Base-by-base conservation (phyloP, 2,888 invertebrate species). In the Philopedon plagiatum region DNA sequence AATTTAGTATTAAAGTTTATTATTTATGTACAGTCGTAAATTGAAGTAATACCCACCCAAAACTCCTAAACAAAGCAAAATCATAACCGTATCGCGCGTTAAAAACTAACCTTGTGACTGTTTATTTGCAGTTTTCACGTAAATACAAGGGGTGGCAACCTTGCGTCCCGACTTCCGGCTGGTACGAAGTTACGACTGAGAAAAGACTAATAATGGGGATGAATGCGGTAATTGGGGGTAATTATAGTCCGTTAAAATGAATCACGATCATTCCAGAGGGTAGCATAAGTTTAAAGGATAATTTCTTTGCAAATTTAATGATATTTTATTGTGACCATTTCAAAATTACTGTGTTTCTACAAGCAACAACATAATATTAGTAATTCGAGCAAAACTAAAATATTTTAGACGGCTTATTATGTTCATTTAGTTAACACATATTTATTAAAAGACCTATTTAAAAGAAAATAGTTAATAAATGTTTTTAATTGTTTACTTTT, bases 41-140 rank as follows among this genome's bases (percentile, higher is more conserved):
- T 44, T 44, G 9, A 44, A 19, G 19, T 44, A 19, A 19, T 39
- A 39, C 21, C 23, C 49, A 29, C 7, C 26, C 0, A 23, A 34
- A 56, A 65, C 11, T 32, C 44, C 29, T 58, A 58, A 57, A 56
- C 13, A 62, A 21, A 34, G 15, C 13, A 61, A 61, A 61, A 54
- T 61, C 66, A 44, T 26, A 61, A 44, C 46, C 26, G 9, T 41
- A 65, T 65, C 65, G 57, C 63, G 72, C 67, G 72, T 63, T 72
- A 67, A 72, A 72, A 67, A 67, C 60, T 39, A 70, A 44, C 46
- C 37, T 19, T 60, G 61, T 66, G 61, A 44, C 64, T 32, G 64
- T 73, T 68, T 73, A 73, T 73, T 73, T 68, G 67, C 60, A 67
- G 72, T 68, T 73, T 66, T 49, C 66, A 72, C 71, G 67, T 73